Conservation (phyloP, 2,888 invertebrate species). For the Drosophila subsilvestris region DNA sequence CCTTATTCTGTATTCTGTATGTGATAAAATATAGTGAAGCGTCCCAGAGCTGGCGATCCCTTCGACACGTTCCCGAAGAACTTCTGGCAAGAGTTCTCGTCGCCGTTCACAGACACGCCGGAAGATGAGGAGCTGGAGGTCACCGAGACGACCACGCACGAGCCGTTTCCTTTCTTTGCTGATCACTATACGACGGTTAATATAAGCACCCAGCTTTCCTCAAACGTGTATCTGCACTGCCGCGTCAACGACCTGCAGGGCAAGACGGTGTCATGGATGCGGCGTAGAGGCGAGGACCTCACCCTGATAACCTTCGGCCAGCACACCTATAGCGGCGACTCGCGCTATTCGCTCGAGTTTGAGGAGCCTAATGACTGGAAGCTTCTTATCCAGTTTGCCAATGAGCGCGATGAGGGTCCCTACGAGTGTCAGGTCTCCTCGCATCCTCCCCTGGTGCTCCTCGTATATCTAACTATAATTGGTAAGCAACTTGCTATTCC, state of each 20-base stretch:
- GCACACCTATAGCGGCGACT: constrained; percentile 87
- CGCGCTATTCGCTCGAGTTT: constrained; percentile 88
- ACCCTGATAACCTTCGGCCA: constrained; percentile 89
- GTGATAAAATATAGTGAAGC: constrained; percentile 73
- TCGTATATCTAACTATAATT: constrained; percentile 89
- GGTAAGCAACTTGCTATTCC: constrained; percentile 85
- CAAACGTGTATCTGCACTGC: constrained; percentile 88
- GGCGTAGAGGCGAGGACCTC: constrained; percentile 88
- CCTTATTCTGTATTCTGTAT: neutral
- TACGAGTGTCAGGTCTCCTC: constrained; percentile 93
- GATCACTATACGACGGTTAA: constrained; percentile 87
- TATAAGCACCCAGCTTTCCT: constrained; percentile 88
- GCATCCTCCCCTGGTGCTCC: constrained; percentile 89
- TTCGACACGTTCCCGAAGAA: constrained; percentile 84
- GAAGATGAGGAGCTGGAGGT: constrained; percentile 83
- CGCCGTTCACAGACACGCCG: constrained; percentile 84
- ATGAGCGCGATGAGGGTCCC: constrained; percentile 90
- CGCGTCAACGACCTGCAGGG: constrained; percentile 89
- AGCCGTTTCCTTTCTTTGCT: constrained; percentile 90
- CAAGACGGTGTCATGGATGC: constrained; percentile 90
- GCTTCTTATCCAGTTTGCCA: constrained; percentile 89
- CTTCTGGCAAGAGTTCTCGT: constrained; percentile 84
- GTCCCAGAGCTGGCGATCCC: constrained; percentile 83
- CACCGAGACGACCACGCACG: constrained; percentile 86
- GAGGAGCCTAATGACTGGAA: constrained; percentile 91